phyloP scores from a whole-genome alignment of 2,113 vertebrate genomes.

The Microcebus griseorufus region DNA sequence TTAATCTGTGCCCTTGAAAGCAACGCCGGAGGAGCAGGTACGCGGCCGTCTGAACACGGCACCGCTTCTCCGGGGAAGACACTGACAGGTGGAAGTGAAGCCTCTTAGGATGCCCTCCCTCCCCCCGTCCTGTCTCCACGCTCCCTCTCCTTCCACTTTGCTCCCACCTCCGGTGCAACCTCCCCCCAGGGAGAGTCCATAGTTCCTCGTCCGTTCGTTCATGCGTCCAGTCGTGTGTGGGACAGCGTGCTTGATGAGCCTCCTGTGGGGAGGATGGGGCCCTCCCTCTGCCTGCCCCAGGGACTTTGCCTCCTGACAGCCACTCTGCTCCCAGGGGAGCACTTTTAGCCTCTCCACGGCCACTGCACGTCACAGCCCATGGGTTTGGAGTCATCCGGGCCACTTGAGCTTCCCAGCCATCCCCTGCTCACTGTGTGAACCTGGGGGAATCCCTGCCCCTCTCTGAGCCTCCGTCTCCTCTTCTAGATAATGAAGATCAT shows the following conservation, averaged over 20 bases:
- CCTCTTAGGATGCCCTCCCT: too few relatives aligned
- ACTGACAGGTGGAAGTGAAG: too few relatives aligned
- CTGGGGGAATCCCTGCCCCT: neutral
- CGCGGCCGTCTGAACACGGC: neutral
- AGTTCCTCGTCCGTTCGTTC: too few relatives aligned
- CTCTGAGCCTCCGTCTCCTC: neutral
- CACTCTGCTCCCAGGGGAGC: neutral
- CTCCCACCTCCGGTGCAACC: neutral
- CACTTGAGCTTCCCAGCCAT: neutral
- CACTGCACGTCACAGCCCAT: rapidly evolving
- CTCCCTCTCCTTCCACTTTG: neutral
- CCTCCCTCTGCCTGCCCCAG: neutral
- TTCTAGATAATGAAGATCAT: neutral
- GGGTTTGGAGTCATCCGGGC: neutral
- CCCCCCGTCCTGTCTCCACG: neutral
- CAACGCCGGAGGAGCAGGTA: rapidly evolving
- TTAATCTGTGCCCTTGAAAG: neutral
- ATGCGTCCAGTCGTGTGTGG: neutral
- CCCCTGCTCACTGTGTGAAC: neutral
- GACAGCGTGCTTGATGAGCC: rapidly evolving
- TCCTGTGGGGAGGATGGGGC: neutral
- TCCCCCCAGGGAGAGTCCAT: neutral
- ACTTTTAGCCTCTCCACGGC: neutral
- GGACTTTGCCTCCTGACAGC: neutral
- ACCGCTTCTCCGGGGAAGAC: neutral